Evolutionary conservation across 2,888 invertebrate species (phyloP).

Genomic region (Portevinia maculata): DNA sequence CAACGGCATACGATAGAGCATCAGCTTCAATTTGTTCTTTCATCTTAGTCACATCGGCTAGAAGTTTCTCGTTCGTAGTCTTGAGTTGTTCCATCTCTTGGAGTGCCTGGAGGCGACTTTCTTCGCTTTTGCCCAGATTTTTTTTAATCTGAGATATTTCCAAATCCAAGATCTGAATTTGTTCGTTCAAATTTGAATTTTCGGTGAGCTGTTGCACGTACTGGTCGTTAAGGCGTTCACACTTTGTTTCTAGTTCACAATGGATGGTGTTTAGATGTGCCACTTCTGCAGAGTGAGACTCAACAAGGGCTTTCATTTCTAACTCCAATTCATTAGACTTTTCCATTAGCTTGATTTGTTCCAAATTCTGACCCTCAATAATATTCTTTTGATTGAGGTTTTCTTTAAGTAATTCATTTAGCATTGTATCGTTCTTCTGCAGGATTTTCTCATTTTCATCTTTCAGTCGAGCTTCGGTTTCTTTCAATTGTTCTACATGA

Average conservation of each 20-base stretch:
- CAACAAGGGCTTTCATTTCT: conserved; percentile 76
- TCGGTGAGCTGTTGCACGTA: conserved; percentile 75
- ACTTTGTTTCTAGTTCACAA: conserved; percentile 68
- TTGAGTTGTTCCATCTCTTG: conserved; percentile 78
- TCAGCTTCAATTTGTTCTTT: conserved; percentile 80
- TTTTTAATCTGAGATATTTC: conserved; percentile 77
- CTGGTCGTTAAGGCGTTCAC: conserved; percentile 72
- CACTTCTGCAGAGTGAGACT: conserved; percentile 78
- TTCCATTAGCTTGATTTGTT: conserved; percentile 76
- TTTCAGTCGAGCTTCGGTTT: conserved; percentile 78
- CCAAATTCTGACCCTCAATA: conserved; percentile 77
- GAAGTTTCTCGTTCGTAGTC: conserved; percentile 78
- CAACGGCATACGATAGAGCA: conserved; percentile 79
- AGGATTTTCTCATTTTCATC: conserved; percentile 77
- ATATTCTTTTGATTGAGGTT: conserved; percentile 78
- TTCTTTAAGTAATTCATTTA: conserved; percentile 78
- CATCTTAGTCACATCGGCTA: conserved; percentile 77
- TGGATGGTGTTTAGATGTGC: conserved; percentile 69
- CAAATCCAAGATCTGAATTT: conserved; percentile 75
- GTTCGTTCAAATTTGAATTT: conserved; percentile 66
- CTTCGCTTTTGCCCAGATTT: conserved; percentile 76
- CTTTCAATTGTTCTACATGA: conserved; percentile 82
- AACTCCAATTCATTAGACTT: conserved; percentile 76
- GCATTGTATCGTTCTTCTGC: conserved; percentile 78
- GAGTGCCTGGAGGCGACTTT: conserved; percentile 76